Evolutionary conservation across 2,888 invertebrate genomes (phyloP), one percentile per base, ranked within the genome.

Genomic region (Sarcophaga rosellei): DNA sequence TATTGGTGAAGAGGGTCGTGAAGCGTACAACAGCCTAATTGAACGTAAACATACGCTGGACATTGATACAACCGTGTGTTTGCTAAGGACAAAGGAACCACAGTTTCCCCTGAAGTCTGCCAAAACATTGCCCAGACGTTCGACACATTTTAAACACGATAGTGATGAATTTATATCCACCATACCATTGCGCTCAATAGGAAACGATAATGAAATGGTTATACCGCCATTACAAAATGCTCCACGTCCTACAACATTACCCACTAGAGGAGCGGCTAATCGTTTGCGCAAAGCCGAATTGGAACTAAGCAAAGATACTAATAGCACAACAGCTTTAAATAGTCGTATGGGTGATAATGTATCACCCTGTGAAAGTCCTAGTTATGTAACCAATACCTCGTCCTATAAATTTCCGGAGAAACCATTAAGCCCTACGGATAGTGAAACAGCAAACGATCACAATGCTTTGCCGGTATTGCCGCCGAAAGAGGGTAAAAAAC

Each of bases 21-120:
- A 97, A 91, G 99, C 98, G 0, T 99, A 99, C 94, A 97, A 97
- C 91, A 96, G 97, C 90, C 94, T 99, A 75, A 98, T 99, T 78
- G 98, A 98, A 91, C 95, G 96, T 87, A 95, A 96, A 66, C 93
- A 94, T 1, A 92, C 88, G 8, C 81, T 88, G 82, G 89, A 90
- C 72, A 87, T 90, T 59, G 90, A 89, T 76, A 90, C 92, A 11
- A 91, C 89, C 0, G 90, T 89, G 2, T 93, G 81, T 4, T 84
- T 92, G 73, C 88, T 93, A 23, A 90, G 92, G 4, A 91, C 91
- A 83, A 89, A 91, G 88, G 92, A 93, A 74, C 90, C 92, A 2
- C 92, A 93, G 85, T 91, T 92, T 82, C 90, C 92, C 69, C 76
- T 92, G 87, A 90, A 90, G 69, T 89, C 91, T 45, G 90, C 91